Evolutionary conservation across 2,888 invertebrate genomes (phyloP), one percentile per base, ranked within the genome.

Genomic region (Agonopterix subpropinquella): DNA sequence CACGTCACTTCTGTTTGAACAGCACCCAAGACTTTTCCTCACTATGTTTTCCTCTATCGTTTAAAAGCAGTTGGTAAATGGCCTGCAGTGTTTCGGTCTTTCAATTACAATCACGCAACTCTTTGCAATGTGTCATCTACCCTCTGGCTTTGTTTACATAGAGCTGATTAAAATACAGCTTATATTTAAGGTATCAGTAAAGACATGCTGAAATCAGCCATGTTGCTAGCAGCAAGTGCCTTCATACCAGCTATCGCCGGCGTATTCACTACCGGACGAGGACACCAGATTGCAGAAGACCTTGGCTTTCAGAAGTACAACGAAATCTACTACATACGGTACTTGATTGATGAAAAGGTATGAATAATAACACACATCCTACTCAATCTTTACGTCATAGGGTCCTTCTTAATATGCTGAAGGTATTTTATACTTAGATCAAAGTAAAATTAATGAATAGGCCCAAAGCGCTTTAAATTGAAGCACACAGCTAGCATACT

Each of bases 301-400:
- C 41, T 87, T 4, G 87, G 87, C 9, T 86, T 83, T 47, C 55
- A 56, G 28, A 87, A 82, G 50, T 64, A 67, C 28, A 72, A 80
- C 47, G 85, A 87, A 52, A 72, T 87, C 2, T 77, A 78, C 53
- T 88, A 87, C 48, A 61, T 77, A 8, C 61, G 80, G 62, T 89
- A 88, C 48, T 54, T 80, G 1, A 67, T 77, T 36, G 67, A 86
- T 55, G 73, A 72, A 0, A 59, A 83, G 72, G 87, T 85, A 45
- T 58, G 28, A 28, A 28, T 28, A 28, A 28, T 28, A 7, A 28
- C 7, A 28, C 28, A 2, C 28, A 28, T 28, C 28, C 28, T 28
- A 28, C 7, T 28, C 5, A 28, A 28, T 28, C 28, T 5, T 1
- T 5, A 28, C 28, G 0, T 13, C 18, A 18, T 3, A 18, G 18